These are phyloP conservation scores for Drosophila bipectinata DNA, from an alignment of 1,140 invertebrate genomes.

Conservation along the genomic window DNA sequence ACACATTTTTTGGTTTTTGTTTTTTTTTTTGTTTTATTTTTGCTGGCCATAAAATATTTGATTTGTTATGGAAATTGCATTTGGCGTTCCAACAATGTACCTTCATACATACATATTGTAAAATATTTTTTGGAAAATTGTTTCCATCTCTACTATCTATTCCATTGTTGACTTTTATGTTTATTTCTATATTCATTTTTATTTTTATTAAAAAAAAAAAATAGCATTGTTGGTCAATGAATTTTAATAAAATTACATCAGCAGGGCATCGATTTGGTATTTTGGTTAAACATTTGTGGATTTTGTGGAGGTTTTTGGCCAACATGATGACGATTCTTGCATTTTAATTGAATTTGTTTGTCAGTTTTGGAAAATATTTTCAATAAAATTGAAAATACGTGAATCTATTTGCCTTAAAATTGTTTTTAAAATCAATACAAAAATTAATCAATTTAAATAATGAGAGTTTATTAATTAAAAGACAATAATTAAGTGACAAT, in stretches of 20 bases:
- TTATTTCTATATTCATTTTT: not conserved
- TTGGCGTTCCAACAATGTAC: slow-evolving; percentile 38
- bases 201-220: too few species aligned
- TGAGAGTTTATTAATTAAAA: not conserved
- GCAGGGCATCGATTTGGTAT: slow-evolving; percentile 6
- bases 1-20: slow-evolving; percentile 17
- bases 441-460: too few species aligned
- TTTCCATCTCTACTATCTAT: slow-evolving; percentile 21
- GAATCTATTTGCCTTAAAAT: too few species aligned
- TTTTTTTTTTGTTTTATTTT: not conserved
- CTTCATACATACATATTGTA: slow-evolving; percentile 5
- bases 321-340: slow-evolving; percentile 9
- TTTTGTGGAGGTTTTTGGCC: slow-evolving; percentile 3
- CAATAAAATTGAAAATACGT: too few species aligned
- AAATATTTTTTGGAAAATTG: slow-evolving; percentile 52
- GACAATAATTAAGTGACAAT: not conserved
- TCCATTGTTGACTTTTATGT: slow-evolving; percentile 51
- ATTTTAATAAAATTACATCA: slow-evolving; percentile 72
- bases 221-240: slow-evolving; percentile 22
- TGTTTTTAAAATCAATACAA: too few species aligned
- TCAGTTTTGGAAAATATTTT: not conserved
- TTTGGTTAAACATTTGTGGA: slow-evolving; percentile 59
- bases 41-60: slow-evolving; percentile 71
- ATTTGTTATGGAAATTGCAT: slow-evolving; percentile 78
- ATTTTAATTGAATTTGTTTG: slow-evolving; percentile 19